phyloP scores from a whole-genome alignment of 2,797 vertebrate genomes.

The Selene dorsalis region DNA sequence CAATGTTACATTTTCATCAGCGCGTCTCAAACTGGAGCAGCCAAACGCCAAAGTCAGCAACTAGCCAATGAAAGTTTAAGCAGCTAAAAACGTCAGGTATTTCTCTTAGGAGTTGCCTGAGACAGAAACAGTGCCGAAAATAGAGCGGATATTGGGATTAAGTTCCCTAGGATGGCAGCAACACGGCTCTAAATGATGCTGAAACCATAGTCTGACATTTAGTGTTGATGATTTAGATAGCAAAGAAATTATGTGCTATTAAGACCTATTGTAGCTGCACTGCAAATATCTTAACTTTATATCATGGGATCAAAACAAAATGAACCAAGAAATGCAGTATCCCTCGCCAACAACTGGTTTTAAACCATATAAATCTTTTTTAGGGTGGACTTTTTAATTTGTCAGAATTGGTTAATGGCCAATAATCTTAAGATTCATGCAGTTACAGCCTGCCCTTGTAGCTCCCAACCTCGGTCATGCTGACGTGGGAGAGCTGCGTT shows the following conservation, averaged over 20 bases:
- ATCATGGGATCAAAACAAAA: conserved; percentile 31
- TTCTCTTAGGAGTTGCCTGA: not conserved
- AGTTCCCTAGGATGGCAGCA: not conserved
- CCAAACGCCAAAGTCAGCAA: not conserved
- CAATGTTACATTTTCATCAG: not conserved
- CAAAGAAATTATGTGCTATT: conserved; percentile 16
- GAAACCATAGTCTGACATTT: conserved; percentile 21
- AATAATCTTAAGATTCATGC: conserved; percentile 19
- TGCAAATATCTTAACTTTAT: conserved; percentile 38
- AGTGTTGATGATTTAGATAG: conserved; percentile 31
- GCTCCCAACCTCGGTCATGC: conserved; percentile 36
- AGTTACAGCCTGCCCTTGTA: conserved; percentile 16
- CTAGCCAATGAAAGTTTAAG: not conserved
- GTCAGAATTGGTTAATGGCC: conserved; percentile 23
- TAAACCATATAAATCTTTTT: conserved; percentile 7
- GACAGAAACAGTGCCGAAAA: not conserved
- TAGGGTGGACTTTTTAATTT: conserved; percentile 26
- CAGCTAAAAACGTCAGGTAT: not conserved
- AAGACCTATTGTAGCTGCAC: not conserved
- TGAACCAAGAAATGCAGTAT: conserved; percentile 6
- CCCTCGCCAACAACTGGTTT: not conserved
- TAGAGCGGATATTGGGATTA: not conserved
- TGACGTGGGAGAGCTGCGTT: conserved; percentile 69
- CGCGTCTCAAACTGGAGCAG: not conserved
- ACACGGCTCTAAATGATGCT: not conserved